A percentile compares a stretch with the other conserved stretches of the same genome.
Conservation (phyloP, 2,888 invertebrate genomes). For the Andrena minutula region DNA sequence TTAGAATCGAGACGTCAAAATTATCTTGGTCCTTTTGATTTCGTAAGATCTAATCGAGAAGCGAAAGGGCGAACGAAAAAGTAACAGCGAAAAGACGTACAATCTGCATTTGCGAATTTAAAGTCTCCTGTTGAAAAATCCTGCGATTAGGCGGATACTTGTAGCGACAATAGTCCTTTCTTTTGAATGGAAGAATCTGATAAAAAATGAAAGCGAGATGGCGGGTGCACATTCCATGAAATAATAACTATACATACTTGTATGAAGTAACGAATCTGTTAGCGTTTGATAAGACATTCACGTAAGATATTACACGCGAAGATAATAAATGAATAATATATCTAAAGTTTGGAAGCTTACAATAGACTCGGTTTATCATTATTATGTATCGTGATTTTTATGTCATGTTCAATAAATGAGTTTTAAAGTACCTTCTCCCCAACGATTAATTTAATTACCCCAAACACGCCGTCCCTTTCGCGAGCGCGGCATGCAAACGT, state of each 20-base stretch:
- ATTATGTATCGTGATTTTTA: constrained; percentile 83
- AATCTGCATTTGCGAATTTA: not conserved
- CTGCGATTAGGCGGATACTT: not conserved
- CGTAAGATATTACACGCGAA: constrained; percentile 69
- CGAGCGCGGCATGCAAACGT: too few species aligned
- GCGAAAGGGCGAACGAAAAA: not conserved
- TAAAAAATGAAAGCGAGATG: constrained; percentile 60
- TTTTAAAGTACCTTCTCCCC: constrained; percentile 64
- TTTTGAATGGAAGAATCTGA: constrained; percentile 21
- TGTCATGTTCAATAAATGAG: constrained; percentile 83
- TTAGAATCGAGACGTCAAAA: not conserved
- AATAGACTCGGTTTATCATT: constrained; percentile 77
- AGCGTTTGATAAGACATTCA: constrained; percentile 77
- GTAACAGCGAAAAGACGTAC: not conserved
- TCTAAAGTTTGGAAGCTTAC: constrained; percentile 78
- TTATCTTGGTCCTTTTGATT: not conserved
- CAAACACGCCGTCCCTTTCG: too few species aligned
- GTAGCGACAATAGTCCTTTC: not conserved
- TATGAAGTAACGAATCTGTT: constrained; percentile 75
- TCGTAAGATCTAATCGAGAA: not conserved
- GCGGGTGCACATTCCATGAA: constrained; percentile 80
- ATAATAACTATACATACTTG: constrained; percentile 68
- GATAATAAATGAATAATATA: constrained; percentile 75
- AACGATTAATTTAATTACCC: too few species aligned
- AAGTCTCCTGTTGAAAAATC: not conserved